Percentiles rank a stretch among this genome's conserved stretches.
phyloP scores from a whole-genome alignment of 2,888 invertebrate species.

The Lymantria monacha region DNA sequence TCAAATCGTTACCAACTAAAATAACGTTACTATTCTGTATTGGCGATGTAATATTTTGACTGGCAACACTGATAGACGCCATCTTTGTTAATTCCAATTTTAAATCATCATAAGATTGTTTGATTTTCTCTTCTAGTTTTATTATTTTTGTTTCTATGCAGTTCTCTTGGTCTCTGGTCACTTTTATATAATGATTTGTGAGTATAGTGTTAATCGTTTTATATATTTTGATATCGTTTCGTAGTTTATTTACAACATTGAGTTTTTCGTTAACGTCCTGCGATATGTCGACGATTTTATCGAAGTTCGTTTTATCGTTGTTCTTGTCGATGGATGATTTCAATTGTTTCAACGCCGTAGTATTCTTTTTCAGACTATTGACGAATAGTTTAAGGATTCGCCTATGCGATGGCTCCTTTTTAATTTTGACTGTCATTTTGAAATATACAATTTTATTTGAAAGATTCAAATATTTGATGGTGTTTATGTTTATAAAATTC shows the following conservation, averaged over 20 bases:
- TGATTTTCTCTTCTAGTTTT: slow-evolving; percentile 60
- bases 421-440: slow-evolving; percentile 48
- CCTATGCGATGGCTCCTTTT: slow-evolving; percentile 47
- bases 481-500: too few species aligned
- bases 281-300: slow-evolving; percentile 60
- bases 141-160: slow-evolving; percentile 62
- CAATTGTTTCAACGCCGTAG: slow-evolving; percentile 59
- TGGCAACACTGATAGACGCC: slow-evolving; percentile 49
- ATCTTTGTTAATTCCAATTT: slow-evolving; percentile 56
- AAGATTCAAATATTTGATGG: too few species aligned
- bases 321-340: slow-evolving; percentile 57
- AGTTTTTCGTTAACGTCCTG: slow-evolving; percentile 71
- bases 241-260: slow-evolving; percentile 65
- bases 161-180: slow-evolving; percentile 65
- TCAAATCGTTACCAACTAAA: slow-evolving; percentile 60
- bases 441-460: background rate
- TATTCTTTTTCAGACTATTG: slow-evolving; percentile 63
- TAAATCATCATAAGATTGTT: slow-evolving; percentile 61
- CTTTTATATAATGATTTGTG: slow-evolving; percentile 73
- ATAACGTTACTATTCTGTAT: slow-evolving; percentile 66
- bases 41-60: slow-evolving; percentile 47
- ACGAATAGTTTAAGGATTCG: slow-evolving; percentile 55
- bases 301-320: slow-evolving; percentile 43
- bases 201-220: slow-evolving; percentile 72
- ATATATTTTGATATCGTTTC: slow-evolving; percentile 75